Evolutionary conservation across 2,888 invertebrate species (phyloP).

Genomic region (Phortica magna): DNA sequence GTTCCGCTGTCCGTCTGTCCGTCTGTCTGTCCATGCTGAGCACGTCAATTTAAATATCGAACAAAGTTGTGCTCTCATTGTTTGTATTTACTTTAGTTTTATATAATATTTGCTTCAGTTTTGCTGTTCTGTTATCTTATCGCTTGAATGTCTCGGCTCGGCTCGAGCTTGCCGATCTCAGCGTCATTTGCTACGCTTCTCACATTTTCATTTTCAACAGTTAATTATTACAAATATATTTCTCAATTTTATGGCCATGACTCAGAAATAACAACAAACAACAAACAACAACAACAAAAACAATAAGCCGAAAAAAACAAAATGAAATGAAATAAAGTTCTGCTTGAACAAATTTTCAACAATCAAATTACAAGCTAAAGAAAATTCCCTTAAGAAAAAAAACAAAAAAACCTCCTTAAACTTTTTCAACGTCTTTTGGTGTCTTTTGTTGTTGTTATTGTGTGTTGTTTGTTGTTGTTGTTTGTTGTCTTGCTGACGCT

Average conservation of each 20-base stretch:
- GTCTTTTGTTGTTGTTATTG: slow-evolving; percentile 1
- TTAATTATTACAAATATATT: slow-evolving; percentile 69
- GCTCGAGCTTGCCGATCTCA: neutral
- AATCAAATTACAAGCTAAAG: slow-evolving; percentile 35
- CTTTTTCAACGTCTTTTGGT: neutral
- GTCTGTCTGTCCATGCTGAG: neutral
- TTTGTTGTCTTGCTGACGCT: slow-evolving; percentile 6
- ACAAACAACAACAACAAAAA: slow-evolving; percentile 35
- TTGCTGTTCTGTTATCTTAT: no score
- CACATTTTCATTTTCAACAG: slow-evolving; percentile 37
- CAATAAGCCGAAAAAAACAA: slow-evolving; percentile 31
- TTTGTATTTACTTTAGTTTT: neutral
- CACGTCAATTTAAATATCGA: neutral
- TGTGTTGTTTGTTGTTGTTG: slow-evolving; percentile 10
- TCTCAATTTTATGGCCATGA: slow-evolving; percentile 59
- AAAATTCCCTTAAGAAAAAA: neutral
- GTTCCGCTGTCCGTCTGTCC: neutral
- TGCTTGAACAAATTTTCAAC: slow-evolving; percentile 63
- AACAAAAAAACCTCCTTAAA: slow-evolving; percentile 7
- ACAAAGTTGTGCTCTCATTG: neutral
- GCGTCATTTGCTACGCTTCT: neutral
- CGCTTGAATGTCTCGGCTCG: neutral
- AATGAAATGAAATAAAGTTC: slow-evolving; percentile 53
- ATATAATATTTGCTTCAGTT: slow-evolving; percentile 37
- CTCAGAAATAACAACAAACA: slow-evolving; percentile 33